These are phyloP conservation scores for Hydractinia symbiolongicarpus DNA, from an alignment of 30 jellyfish, hydroid and myxozoan genomes.

Conservation along the genomic window DNA sequence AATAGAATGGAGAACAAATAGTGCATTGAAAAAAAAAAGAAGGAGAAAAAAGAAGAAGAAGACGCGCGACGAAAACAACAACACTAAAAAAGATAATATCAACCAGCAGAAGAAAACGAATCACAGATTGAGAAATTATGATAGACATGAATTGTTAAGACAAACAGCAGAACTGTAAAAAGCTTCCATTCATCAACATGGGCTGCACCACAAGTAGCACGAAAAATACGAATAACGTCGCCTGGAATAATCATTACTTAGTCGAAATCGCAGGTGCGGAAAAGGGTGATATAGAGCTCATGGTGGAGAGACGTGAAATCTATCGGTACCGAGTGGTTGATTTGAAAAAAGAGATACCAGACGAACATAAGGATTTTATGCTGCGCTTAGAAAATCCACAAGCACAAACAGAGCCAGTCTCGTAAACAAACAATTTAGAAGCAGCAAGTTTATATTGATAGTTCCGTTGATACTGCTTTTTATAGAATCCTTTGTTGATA, in stretches of 20 bases:
- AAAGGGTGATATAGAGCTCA: background rate
- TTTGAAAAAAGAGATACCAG: background rate
- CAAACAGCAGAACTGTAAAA: too few species aligned
- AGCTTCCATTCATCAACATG: background rate
- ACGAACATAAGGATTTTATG: background rate
- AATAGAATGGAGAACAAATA: background rate
- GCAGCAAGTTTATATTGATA: too few species aligned
- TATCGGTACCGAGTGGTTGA: slow-evolving; percentile 6
- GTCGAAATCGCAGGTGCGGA: slow-evolving; percentile 18
- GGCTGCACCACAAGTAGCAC: slow-evolving; percentile 17
- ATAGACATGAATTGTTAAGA: too few species aligned
- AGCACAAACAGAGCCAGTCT: background rate
- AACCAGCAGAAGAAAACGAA: background rate
- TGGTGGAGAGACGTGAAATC: slow-evolving; percentile 11
- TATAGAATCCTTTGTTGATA: too few species aligned
- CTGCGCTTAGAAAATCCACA: slow-evolving; percentile 2
- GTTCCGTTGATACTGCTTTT: too few species aligned
- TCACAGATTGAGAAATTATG: background rate
- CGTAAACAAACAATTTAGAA: too few species aligned
- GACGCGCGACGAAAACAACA: too few species aligned
- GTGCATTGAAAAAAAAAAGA: background rate
- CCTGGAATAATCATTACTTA: background rate
- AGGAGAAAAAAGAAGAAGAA: background rate
- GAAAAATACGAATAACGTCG: background rate
- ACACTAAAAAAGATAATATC: too few species aligned